These are phyloP conservation scores for Steinernema scapterisci DNA, from an alignment of 2,888 invertebrate genomes.

Conservation along the genomic window DNA sequence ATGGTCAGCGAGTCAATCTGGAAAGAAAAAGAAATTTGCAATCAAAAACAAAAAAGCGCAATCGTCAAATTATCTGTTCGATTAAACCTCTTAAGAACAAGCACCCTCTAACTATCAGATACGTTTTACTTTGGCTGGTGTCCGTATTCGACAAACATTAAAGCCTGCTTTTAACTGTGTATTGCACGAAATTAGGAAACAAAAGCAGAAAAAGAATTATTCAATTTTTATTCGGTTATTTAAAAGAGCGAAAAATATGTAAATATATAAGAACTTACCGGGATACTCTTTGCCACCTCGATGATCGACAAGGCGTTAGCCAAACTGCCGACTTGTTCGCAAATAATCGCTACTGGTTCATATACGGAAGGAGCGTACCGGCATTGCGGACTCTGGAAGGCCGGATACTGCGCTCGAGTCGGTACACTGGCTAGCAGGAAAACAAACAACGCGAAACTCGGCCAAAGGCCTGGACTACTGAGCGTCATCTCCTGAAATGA, in stretches of 20 bases:
- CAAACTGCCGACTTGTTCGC: constrained; percentile 65
- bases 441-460: neutral
- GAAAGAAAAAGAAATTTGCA: no score
- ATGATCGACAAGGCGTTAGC: constrained; percentile 63
- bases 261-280: no score
- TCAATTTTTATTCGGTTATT: no score
- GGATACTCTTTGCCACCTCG: constrained; percentile 54
- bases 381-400: constrained; percentile 46
- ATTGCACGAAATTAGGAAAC: no score
- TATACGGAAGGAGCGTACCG: constrained; percentile 65
- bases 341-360: constrained; percentile 67
- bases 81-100: no score
- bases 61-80: neutral
- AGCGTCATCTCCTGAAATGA: constrained; percentile 9
- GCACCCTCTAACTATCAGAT: no score
- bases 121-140: no score
- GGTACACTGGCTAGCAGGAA: neutral
- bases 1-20: constrained; percentile 67
- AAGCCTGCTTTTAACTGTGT: no score
- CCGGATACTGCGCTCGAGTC: constrained; percentile 45
- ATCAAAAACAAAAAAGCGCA: neutral
- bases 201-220: no score
- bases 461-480: neutral
- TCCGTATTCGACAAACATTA: no score
- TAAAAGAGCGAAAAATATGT: no score